Percentiles rank a stretch among this genome's conserved stretches.
Conservation (phyloP, 1,140 invertebrate species). For the Mizuhopecten yessoensis region DNA sequence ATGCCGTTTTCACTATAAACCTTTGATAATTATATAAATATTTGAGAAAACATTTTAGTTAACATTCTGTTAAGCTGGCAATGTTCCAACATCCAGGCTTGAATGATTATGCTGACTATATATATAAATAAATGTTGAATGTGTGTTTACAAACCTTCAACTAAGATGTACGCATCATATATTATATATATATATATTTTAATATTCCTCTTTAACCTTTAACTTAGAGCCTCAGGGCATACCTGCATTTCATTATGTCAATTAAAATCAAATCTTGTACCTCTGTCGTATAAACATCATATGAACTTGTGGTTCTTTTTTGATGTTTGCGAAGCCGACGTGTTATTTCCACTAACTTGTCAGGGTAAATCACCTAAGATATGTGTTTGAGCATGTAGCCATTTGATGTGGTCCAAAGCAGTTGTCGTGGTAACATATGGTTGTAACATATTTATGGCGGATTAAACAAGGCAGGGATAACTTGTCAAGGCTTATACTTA, state of each 20-base stretch:
- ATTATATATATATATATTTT: neutral
- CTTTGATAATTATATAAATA: too few relatives aligned
- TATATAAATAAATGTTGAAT: too few relatives aligned
- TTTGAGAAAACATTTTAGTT: too few relatives aligned
- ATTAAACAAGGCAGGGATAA: neutral
- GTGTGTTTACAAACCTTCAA: too few relatives aligned
- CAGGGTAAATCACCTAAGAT: neutral
- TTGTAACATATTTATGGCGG: neutral
- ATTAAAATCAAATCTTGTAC: neutral
- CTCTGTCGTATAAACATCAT: neutral
- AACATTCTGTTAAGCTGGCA: neutral
- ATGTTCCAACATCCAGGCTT: neutral
- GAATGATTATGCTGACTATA: neutral
- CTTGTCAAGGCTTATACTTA: neutral
- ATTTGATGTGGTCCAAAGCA: neutral
- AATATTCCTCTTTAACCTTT: neutral
- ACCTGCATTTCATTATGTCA: neutral
- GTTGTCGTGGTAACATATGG: slow-evolving; percentile 15
- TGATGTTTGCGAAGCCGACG: neutral
- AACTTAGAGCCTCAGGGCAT: neutral
- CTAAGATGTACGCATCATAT: too few relatives aligned
- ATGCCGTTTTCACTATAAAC: too few relatives aligned
- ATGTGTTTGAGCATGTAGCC: neutral
- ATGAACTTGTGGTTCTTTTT: neutral
- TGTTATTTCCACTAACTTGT: neutral